These are phyloP conservation scores for Delphinapterus leucas DNA, from an alignment of 2,113 vertebrate species.

Conservation along the genomic window DNA sequence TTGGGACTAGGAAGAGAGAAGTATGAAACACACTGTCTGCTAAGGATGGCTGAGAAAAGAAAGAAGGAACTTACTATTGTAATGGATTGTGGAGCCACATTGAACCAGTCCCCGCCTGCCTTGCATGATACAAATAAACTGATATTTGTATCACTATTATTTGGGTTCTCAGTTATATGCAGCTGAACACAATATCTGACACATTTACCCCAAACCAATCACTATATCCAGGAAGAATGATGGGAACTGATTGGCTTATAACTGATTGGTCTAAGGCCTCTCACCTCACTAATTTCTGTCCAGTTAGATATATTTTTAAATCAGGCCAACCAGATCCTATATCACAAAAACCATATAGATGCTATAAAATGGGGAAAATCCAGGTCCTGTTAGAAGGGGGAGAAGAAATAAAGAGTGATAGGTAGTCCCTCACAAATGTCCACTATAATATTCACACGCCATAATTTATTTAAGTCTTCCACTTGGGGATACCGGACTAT, in stretches of 20 bases:
- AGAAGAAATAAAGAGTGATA: background rate
- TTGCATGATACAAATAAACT: background rate
- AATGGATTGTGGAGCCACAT: background rate
- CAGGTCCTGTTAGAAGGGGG: background rate
- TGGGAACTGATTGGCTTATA: background rate
- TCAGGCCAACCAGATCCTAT: background rate
- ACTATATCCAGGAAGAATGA: background rate
- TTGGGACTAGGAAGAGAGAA: background rate
- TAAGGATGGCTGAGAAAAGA: background rate
- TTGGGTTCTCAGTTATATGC: background rate
- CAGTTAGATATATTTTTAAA: background rate
- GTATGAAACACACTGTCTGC: background rate
- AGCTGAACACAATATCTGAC: background rate
- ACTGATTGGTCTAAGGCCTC: background rate
- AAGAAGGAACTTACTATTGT: background rate
- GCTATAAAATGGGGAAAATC: background rate
- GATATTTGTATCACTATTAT: background rate
- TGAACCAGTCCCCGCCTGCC: background rate
- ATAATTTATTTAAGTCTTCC: background rate
- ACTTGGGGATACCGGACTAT: background rate
- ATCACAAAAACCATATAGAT: background rate
- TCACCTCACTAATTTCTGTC: background rate
- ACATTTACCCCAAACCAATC: background rate
- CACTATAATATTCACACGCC: background rate
- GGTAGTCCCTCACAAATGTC: background rate